Conservation (phyloP, 2,888 invertebrate species). For the Sinodicranocentrus sp. region DNA sequence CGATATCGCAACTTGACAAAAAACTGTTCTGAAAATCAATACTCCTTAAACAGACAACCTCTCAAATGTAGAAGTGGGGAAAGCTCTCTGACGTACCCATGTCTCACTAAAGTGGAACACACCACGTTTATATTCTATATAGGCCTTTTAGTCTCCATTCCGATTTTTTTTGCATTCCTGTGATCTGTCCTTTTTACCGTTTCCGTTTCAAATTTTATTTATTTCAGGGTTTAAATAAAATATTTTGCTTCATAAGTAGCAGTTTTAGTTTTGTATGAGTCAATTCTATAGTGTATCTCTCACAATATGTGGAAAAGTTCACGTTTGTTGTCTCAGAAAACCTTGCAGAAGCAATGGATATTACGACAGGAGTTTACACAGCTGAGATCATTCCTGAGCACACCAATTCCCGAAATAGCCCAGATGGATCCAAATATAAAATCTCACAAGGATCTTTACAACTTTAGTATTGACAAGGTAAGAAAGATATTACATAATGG, state of each 20-base stretch:
- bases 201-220: slow-evolving; percentile 2
- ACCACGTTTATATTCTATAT: too few relatives aligned
- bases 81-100: too few relatives aligned
- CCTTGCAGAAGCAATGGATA: slow-evolving; percentile 20
- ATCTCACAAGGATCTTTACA: slow-evolving; percentile 72
- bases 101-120: too few relatives aligned
- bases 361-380: background rate
- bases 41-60: background rate
- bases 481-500: background rate
- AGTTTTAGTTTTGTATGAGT: background rate
- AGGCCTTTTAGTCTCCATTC: background rate
- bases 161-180: background rate
- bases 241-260: background rate
- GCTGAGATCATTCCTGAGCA: slow-evolving; percentile 68
- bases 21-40: background rate
- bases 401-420: slow-evolving; percentile 72
- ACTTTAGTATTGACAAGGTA: slow-evolving; percentile 75
- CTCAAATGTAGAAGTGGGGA: background rate
- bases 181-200: too few relatives aligned
- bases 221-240: background rate
- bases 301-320: slow-evolving; percentile 55
- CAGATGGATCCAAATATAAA: slow-evolving; percentile 72
- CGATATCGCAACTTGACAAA: slow-evolving; percentile 14
- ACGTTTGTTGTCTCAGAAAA: slow-evolving; percentile 19
- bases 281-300: too few relatives aligned